Conservation (phyloP, 2,888 invertebrate genomes). For the Lycocerus yunnanus region DNA sequence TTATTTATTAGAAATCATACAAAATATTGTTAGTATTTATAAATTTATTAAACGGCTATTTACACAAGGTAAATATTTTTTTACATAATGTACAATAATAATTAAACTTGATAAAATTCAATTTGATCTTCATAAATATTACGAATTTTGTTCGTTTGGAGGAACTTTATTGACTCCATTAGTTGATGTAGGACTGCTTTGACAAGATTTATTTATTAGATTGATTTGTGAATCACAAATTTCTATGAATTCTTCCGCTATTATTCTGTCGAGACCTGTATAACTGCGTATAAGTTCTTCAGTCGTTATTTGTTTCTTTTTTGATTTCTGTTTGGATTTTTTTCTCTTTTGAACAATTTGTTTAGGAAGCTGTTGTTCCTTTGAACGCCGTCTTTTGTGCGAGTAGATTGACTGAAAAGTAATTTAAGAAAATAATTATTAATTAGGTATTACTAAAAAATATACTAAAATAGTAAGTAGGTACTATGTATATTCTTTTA, state of each 20-base stretch:
- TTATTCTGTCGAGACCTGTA: constrained; percentile 65
- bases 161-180: constrained; percentile 25
- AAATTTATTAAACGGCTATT: neutral
- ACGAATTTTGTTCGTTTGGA: neutral
- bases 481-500: too few species aligned
- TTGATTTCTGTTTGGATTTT: constrained; percentile 41
- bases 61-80: neutral
- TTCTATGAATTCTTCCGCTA: constrained; percentile 68
- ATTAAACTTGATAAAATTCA: neutral
- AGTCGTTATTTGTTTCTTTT: constrained; percentile 51
- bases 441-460: too few species aligned
- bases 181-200: constrained; percentile 33
- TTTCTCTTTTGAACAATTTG: constrained; percentile 32
- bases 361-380: constrained; percentile 9
- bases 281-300: constrained; percentile 64
- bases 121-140: neutral
- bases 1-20: too few species aligned
- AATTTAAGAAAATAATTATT: neutral
- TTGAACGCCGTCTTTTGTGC: constrained; percentile 47
- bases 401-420: constrained; percentile 47
- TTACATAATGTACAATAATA: neutral
- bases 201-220: constrained; percentile 46
- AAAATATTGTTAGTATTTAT: neutral
- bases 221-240: constrained; percentile 63
- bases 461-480: too few species aligned